These are phyloP conservation scores for Musca vetustissima DNA, from an alignment of 1,140 invertebrate genomes.

Conservation along the genomic window DNA sequence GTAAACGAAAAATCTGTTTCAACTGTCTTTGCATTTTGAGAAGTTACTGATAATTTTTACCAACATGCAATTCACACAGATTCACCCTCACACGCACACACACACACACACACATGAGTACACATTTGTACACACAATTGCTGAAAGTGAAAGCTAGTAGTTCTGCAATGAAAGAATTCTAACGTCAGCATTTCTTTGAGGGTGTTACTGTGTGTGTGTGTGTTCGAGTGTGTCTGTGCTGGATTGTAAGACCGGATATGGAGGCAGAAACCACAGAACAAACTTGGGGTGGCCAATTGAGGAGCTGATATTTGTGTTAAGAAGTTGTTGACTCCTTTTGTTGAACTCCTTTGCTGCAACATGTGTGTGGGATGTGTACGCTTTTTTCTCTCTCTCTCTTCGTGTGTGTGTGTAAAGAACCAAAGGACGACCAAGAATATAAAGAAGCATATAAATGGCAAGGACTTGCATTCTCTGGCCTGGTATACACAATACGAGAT, in stretches of 20 bases:
- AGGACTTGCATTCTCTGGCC: constrained; percentile 15
- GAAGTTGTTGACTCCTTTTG: constrained; percentile 15
- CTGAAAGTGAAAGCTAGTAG: constrained; percentile 7
- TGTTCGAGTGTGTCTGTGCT: not conserved
- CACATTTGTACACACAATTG: not conserved
- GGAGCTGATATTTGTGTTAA: constrained; percentile 9
- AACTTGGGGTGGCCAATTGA: constrained; percentile 1
- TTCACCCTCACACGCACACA: not conserved
- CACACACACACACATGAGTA: not conserved
- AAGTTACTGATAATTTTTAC: constrained; percentile 54
- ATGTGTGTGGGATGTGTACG: not conserved
- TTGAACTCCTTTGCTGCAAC: constrained; percentile 5
- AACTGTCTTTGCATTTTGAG: constrained; percentile 38
- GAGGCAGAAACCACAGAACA: not conserved
- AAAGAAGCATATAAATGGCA: constrained; percentile 15
- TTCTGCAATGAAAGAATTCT: too few relatives aligned
- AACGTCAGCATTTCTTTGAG: too few relatives aligned
- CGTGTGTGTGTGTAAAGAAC: not conserved
- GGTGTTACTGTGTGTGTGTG: too few relatives aligned
- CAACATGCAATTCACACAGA: constrained; percentile 45
- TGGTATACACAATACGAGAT: not conserved
- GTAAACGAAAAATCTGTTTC: constrained; percentile 19
- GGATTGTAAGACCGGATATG: not conserved
- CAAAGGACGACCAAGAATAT: not conserved
- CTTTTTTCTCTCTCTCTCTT: too few relatives aligned